These are phyloP conservation scores for Schizopygopsis pylzovi DNA, from an alignment of 2,797 vertebrate species.

Conservation along the genomic window DNA sequence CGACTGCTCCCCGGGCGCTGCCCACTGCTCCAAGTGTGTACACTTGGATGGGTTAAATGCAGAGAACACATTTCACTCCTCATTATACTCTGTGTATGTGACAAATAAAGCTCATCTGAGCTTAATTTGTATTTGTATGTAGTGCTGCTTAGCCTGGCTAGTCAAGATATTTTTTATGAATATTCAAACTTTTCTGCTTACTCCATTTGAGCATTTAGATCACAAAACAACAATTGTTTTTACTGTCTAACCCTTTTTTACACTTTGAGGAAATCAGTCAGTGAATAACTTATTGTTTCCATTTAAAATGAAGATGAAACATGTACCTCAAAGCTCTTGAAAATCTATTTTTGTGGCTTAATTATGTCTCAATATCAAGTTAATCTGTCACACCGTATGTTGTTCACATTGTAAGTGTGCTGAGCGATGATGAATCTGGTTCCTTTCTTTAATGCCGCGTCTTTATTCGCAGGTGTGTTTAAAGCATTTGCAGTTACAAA, in stretches of 20 bases:
- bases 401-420: background rate
- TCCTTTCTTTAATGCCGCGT: too few relatives aligned
- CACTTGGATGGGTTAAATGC: too few relatives aligned
- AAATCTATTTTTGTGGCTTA: background rate
- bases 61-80: too few relatives aligned
- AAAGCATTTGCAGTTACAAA: background rate
- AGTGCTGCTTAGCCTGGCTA: background rate
- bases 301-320: background rate
- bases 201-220: background rate
- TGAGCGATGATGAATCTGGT: background rate
- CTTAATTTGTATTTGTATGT: too few relatives aligned
- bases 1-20: too few relatives aligned
- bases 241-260: background rate
- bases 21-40: too few relatives aligned
- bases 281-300: background rate
- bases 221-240: background rate
- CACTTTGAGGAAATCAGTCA: background rate
- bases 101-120: too few relatives aligned
- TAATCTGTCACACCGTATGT: constrained; percentile 12
- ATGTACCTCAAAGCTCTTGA: background rate
- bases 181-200: background rate
- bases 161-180: background rate
- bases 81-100: too few relatives aligned
- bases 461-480: constrained; percentile 8
- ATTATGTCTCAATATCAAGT: background rate